Evolutionary conservation across 2,888 invertebrate genomes (phyloP).

Genomic region (Lysandra coridon): DNA sequence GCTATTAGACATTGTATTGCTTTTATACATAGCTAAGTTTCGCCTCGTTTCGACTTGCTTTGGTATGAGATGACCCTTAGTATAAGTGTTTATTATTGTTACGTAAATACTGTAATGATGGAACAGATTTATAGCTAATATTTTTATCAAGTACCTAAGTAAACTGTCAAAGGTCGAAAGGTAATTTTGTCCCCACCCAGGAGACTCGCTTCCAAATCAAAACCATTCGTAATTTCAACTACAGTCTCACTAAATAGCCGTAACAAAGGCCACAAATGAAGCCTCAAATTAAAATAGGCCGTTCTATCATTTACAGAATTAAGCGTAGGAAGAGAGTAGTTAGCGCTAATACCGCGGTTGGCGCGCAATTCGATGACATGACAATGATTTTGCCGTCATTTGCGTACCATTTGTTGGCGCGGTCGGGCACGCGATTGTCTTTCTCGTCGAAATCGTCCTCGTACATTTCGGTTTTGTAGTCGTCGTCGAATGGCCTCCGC

Average conservation of each 20-base stretch:
- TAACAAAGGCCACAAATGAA: slow-evolving; percentile 25
- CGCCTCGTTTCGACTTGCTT: no score
- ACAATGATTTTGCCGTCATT: slow-evolving; percentile 66
- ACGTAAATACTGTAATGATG: not conserved
- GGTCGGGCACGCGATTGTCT: slow-evolving; percentile 72
- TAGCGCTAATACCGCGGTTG: slow-evolving; percentile 45
- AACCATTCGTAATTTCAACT: slow-evolving; percentile 4
- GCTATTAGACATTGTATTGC: no score
- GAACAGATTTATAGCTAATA: no score
- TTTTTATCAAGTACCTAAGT: not conserved
- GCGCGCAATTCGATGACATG: slow-evolving; percentile 51
- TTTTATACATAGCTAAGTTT: no score
- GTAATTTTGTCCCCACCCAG: not conserved
- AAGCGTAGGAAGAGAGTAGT: slow-evolving; percentile 49
- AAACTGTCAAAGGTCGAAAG: not conserved
- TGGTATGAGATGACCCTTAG: no score
- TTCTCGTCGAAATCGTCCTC: slow-evolving; percentile 59
- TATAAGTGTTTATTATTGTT: no score
- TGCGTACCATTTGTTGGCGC: slow-evolving; percentile 77
- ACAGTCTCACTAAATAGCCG: slow-evolving; percentile 23
- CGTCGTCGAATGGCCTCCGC: slow-evolving; percentile 64
- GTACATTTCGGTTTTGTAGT: slow-evolving; percentile 67
- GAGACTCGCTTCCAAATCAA: slow-evolving; percentile 11
- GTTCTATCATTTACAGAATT: slow-evolving; percentile 34
- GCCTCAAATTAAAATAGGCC: slow-evolving; percentile 32